Evolutionary conservation across 2,888 invertebrate genomes (phyloP).

Genomic region (Melolontha melolontha): DNA sequence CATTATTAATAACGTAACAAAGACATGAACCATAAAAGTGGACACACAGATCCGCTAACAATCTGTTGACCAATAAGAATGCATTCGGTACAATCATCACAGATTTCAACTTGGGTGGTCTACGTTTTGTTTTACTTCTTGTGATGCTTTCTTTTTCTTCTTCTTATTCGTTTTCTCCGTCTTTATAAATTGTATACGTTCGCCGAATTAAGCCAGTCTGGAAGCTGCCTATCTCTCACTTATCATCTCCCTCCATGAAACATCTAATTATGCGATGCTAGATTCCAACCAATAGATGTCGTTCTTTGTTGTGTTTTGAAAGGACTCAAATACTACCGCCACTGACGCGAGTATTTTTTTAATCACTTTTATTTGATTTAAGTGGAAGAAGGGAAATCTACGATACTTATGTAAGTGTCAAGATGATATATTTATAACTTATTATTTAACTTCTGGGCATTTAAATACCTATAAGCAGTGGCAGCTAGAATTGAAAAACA

Average conservation of each 20-base stretch:
- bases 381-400: too few relatives aligned
- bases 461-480: too few relatives aligned
- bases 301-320: slow-evolving; percentile 33
- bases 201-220: slow-evolving; percentile 52
- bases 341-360: too few relatives aligned
- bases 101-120: slow-evolving; percentile 65
- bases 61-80: slow-evolving; percentile 57
- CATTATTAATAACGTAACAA: slow-evolving; percentile 40
- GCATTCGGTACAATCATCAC: slow-evolving; percentile 58
- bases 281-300: slow-evolving; percentile 43
- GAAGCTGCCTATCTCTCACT: slow-evolving; percentile 52
- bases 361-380: too few relatives aligned
- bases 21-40: slow-evolving; percentile 42
- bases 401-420: too few relatives aligned
- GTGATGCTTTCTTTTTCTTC: slow-evolving; percentile 46
- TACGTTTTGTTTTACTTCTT: slow-evolving; percentile 64
- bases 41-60: slow-evolving; percentile 43
- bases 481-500: too few relatives aligned
- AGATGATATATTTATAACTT: too few relatives aligned
- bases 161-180: slow-evolving; percentile 41
- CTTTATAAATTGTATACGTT: slow-evolving; percentile 51
- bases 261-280: slow-evolving; percentile 51
- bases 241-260: slow-evolving; percentile 52
- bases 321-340: neutral
- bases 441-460: too few relatives aligned